A percentile compares a stretch with the other conserved stretches of the same genome.
phyloP scores from a whole-genome alignment of 2,888 invertebrate genomes.

The Pantelozetes paolii region DNA sequence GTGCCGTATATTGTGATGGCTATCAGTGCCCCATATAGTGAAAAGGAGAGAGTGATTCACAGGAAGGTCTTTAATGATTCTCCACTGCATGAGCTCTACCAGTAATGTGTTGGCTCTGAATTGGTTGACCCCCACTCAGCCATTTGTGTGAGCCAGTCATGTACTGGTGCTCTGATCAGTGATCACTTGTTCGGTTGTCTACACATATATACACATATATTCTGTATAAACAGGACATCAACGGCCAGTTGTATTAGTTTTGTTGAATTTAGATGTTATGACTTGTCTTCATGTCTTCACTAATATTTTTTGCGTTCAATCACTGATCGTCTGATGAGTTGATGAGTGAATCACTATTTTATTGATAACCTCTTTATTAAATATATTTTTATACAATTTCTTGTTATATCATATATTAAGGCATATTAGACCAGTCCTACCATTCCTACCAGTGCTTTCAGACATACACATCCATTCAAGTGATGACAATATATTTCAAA shows the following conservation, averaged over 20 bases:
- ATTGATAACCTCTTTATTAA: constrained; percentile 31
- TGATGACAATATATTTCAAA: constrained; percentile 5
- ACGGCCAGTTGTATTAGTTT: not conserved
- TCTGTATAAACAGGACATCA: constrained; percentile 35
- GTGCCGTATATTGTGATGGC: constrained; percentile 11
- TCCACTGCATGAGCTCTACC: constrained; percentile 2
- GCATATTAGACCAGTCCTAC: constrained; percentile 3
- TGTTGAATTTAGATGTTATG: constrained; percentile 34
- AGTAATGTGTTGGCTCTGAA: constrained; percentile 29
- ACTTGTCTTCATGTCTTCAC: constrained; percentile 2
- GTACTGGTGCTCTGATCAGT: constrained; percentile 24
- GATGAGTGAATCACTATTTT: constrained; percentile 25
- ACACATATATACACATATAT: constrained; percentile 33
- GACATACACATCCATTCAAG: not conserved
- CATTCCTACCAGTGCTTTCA: too few relatives aligned
- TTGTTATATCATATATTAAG: not conserved
- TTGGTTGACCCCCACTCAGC: constrained; percentile 34
- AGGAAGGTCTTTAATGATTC: constrained; percentile 35
- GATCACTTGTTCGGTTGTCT: constrained; percentile 29
- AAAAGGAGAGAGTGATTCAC: constrained; percentile 36
- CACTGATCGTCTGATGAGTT: not conserved
- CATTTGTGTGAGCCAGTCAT: constrained; percentile 19
- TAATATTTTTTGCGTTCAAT: not conserved
- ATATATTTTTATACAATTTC: constrained; percentile 28
- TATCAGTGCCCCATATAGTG: constrained; percentile 33